Evolutionary conservation across 1,140 invertebrate species (phyloP), one percentile per base, ranked within the genome.

Genomic region (Octopus sinensis): DNA sequence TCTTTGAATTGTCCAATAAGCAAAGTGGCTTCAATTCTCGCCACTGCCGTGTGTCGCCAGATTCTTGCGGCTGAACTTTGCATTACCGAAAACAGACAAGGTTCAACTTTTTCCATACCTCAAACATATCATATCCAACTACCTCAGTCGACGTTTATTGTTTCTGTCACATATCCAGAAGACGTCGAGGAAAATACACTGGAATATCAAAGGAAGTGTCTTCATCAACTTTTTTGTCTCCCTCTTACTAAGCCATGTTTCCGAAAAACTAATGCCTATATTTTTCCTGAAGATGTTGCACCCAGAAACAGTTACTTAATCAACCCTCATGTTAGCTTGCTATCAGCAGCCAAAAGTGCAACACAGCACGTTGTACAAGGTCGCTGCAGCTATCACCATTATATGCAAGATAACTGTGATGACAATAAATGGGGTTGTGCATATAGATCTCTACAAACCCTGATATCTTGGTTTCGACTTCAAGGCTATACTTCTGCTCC

Each of bases 391-490:
- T 99, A 99, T 92, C 94, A 97, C 90, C 98, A 99, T 90, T 99
- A 99, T 88, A 95, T 97, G 94, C 98, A 99, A 92, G 94, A 99
- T 88, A 92, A 94, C 85, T 94, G 98, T 88, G 95, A 99, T 91
- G 98, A 99, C 88, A 94, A 95, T 90, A 97, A 97, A 53, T 99
- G 98, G 98, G 98, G 98, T 17, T 99, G 98, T 93, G 98, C 98
- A 3, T 99, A 99, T 88, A 93, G 98, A 82, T 99, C 98, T 6
- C 92, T 99, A 82, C 98, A 99, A 92, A 99, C 98, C 0, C 93
- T 99, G 81, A 93, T 96, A 84, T 99, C 97, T 0, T 99, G 98
- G 98, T 98, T 97, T 85, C 93, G 94, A 85, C 93, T 95, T 80
- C 97, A 99, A 92, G 97, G 97, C 7, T 99, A 97, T 88, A 96